Evolutionary conservation across 1,140 invertebrate species (phyloP), one percentile per base, ranked within the genome.

Genomic region (Dendroctonus ponderosae): DNA sequence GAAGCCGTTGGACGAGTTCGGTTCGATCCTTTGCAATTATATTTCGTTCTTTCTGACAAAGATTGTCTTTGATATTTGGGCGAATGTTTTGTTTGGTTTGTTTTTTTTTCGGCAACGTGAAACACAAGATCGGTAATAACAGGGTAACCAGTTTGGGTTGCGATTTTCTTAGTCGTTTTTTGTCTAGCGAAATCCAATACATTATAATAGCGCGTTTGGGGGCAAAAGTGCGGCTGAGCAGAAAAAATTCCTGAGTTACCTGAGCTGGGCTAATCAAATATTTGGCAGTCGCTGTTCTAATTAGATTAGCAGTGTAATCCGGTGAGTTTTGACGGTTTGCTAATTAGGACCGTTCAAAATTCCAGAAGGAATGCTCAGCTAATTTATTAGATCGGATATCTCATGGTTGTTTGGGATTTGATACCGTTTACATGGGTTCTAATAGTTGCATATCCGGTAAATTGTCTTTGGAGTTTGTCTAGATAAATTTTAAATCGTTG

Each of bases 71-170:
- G 65, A 67, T 67, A 67, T 61, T 67, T 67, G 60, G 26, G 57
- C 58, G 49, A 67, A 59, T 61, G 65, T n/a, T 37, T 48, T 64
- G 0, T 62, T 12, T 60, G 12, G 44, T 62, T 11, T 6, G 8
- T 48, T 40, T 54, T 61, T 67, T 66, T 60, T 60, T 61, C 56
- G 65, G 58, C 57, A 61, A 60, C 57, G 65, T 61, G 65, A 67
- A 67, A 67, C 65, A 67, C 46, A 67, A 54, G 65, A 67, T 54
- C 65, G 65, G 57, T 67, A 67, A 67, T 67, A 67, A 67, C 65
- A 67, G 65, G 65, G 65, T 61, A 61, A 61, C 65, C 65, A 53
- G 65, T 67, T 54, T 65, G 65, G 65, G 54, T 14, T 53, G 64
- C 64, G 15, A 12, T 52, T 39, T 52, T 46, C 40, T 60, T 66